phyloP scores from a whole-genome alignment of 2,113 vertebrate species.

The Platanista minor region DNA sequence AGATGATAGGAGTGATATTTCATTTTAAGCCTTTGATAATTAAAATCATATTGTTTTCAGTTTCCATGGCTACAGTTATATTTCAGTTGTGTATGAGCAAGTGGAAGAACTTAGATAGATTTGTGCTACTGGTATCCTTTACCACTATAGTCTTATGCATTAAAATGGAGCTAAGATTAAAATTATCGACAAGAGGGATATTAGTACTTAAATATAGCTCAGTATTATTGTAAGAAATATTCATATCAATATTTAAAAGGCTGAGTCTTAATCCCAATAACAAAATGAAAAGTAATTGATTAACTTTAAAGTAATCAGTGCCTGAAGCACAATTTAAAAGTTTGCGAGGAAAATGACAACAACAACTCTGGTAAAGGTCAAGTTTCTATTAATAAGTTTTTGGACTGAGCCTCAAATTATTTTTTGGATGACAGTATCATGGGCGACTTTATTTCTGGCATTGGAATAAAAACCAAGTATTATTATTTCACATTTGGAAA shows the following conservation, averaged over 20 bases:
- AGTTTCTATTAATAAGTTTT: not conserved
- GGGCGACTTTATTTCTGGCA: not conserved
- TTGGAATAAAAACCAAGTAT: not conserved
- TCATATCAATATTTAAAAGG: constrained; percentile 50
- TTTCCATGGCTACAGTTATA: not conserved
- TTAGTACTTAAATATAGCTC: constrained; percentile 58
- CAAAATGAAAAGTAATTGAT: constrained; percentile 55
- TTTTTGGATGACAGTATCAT: not conserved
- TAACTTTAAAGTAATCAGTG: constrained; percentile 40
- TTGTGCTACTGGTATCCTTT: not conserved
- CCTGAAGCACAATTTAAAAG: not conserved
- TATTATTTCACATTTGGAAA: constrained; percentile 2
- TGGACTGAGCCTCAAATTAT: not conserved
- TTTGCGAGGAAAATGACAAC: not conserved
- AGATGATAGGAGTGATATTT: constrained; percentile 21
- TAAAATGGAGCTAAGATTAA: not conserved
- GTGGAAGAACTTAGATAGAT: not conserved
- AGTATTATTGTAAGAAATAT: constrained; percentile 69
- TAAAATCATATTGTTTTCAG: constrained; percentile 8
- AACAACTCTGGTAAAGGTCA: not conserved
- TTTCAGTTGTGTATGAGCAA: not conserved
- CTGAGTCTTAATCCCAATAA: constrained; percentile 57
- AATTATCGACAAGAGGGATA: constrained; percentile 12
- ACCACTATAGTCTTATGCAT: not conserved
- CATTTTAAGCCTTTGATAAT: not conserved